Evolutionary conservation across 1,140 invertebrate genomes (phyloP).

Genomic region (Conus ventricosus): DNA sequence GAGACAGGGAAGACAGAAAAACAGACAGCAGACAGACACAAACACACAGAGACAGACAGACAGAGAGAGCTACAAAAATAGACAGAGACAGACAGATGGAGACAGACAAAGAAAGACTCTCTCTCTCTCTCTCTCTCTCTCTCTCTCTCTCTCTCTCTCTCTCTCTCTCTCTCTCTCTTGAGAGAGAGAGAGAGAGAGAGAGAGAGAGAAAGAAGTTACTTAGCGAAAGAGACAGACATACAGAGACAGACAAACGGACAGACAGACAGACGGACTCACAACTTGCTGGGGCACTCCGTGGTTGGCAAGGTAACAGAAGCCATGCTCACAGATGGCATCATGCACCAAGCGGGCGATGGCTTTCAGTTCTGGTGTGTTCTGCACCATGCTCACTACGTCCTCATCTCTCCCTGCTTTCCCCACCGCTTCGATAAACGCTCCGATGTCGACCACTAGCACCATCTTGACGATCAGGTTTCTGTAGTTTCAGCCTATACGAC

Average conservation of each 20-base stretch:
- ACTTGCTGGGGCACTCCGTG: neutral
- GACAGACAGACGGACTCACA: neutral
- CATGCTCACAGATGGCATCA: neutral
- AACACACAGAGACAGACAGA: too few species aligned
- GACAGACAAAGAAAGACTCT: too few species aligned
- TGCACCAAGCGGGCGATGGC: neutral
- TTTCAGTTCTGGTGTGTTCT: neutral
- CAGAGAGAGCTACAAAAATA: neutral
- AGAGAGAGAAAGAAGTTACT: neutral
- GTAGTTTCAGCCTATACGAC: too few species aligned
- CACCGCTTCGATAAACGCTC: neutral
- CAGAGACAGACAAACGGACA: neutral
- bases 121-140: too few species aligned
- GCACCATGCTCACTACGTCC: neutral
- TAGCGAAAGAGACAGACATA: neutral
- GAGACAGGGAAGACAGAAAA: too few species aligned
- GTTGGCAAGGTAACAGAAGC: constrained; percentile 16
- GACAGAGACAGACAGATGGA: neutral
- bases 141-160: too few species aligned
- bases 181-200: neutral
- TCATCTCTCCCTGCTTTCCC: neutral
- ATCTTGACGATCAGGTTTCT: neutral
- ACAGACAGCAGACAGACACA: too few species aligned
- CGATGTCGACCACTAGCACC: neutral
- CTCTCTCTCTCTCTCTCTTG: too few species aligned